phyloP scores from a whole-genome alignment of 2,888 invertebrate genomes.

The Sericinus montela region DNA sequence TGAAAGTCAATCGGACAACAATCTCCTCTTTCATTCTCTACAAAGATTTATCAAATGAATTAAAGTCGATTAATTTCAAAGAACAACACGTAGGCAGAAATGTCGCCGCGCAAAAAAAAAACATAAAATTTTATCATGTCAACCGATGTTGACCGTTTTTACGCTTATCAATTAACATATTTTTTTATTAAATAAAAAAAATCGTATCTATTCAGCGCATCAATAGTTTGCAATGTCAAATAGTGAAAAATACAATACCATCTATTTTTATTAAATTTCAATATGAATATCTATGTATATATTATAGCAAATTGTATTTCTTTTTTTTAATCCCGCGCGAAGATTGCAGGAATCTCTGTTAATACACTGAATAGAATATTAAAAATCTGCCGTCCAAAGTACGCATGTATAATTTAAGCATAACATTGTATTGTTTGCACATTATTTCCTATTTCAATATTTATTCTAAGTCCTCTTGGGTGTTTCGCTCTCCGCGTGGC shows the following conservation, averaged over 20 bases:
- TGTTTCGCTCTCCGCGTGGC: constrained; percentile 20
- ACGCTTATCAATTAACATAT: constrained; percentile 13
- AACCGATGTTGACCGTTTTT: constrained; percentile 23
- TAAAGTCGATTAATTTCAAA: background rate
- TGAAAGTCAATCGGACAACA: constrained; percentile 21
- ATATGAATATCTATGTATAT: background rate
- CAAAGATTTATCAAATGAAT: too few relatives aligned
- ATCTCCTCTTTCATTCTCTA: too few relatives aligned
- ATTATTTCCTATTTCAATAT: constrained; percentile 28
- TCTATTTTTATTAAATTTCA: background rate
- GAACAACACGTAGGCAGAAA: constrained; percentile 63
- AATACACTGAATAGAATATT: constrained; percentile 18
- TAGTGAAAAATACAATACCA: background rate
- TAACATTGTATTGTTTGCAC: constrained; percentile 32
- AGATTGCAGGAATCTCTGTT: constrained; percentile 5
- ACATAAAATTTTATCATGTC: constrained; percentile 22
- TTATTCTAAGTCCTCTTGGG: constrained; percentile 25
- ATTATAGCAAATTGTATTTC: too few relatives aligned
- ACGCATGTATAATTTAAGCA: constrained; percentile 29
- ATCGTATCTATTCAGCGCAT: constrained; percentile 18
- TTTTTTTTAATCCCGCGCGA: background rate
- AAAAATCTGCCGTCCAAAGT: constrained; percentile 15
- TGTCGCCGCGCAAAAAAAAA: constrained; percentile 55
- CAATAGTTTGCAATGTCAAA: background rate
- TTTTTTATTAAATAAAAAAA: constrained; percentile 12